Conservation (phyloP, 2,113 vertebrate genomes). For the Raja brachyura region DNA sequence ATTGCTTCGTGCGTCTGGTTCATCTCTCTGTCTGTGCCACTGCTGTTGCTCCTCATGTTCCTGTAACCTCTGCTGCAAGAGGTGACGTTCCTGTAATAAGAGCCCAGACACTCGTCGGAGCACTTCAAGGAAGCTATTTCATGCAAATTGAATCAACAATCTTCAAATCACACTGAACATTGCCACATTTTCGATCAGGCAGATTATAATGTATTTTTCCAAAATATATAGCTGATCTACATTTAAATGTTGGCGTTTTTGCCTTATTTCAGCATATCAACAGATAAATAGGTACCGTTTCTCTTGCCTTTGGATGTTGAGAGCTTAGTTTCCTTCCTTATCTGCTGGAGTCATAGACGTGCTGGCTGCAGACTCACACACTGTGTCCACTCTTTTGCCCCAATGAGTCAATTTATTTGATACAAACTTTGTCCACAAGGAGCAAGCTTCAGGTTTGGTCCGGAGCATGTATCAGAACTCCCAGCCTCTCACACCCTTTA, state of each 20-base stretch:
- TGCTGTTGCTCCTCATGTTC: slow-evolving; percentile 74
- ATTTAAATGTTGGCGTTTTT: not conserved
- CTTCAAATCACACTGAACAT: not conserved
- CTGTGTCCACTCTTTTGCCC: not conserved
- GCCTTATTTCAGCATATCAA: not conserved
- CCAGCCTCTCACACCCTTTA: too few relatives aligned
- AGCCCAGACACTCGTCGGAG: slow-evolving; percentile 21
- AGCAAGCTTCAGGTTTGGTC: not conserved
- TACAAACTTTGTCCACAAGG: not conserved
- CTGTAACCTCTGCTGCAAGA: slow-evolving; percentile 72
- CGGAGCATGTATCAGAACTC: too few relatives aligned
- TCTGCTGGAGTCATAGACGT: not conserved
- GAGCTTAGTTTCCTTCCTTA: not conserved
- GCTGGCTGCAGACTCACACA: not conserved
- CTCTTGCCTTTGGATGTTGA: not conserved
- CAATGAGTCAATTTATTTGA: not conserved
- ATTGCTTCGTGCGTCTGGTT: slow-evolving; percentile 48
- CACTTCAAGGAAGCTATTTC: slow-evolving; percentile 12
- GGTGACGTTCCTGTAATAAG: slow-evolving; percentile 72
- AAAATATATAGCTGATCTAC: not conserved
- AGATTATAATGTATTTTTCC: not conserved
- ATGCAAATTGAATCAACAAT: not conserved
- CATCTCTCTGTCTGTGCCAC: slow-evolving; percentile 55
- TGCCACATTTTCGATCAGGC: not conserved
- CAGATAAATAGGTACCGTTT: not conserved